Conservation (phyloP, 1,140 invertebrate genomes). For the Artemia franciscana region DNA sequence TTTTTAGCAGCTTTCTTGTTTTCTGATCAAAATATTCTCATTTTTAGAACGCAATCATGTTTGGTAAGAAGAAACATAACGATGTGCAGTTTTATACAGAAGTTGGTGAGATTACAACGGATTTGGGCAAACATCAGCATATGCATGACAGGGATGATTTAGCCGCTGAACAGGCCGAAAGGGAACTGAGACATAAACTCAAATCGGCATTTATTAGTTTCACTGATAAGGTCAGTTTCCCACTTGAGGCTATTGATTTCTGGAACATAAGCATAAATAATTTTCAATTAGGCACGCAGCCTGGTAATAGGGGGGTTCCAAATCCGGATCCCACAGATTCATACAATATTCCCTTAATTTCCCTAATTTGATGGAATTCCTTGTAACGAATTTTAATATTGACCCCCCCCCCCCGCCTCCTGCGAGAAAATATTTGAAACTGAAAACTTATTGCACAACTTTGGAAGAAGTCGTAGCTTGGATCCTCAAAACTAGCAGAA, state of each 20-base stretch:
- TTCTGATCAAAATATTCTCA: slow-evolving; percentile 5
- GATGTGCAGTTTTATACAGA: slow-evolving; percentile 99
- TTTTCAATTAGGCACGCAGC: not conserved
- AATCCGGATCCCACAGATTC: not conserved
- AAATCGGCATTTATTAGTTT: slow-evolving; percentile 96
- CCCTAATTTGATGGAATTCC: not conserved
- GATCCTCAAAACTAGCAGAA: too few species aligned
- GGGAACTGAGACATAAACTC: slow-evolving; percentile 83
- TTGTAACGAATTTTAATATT: too few species aligned
- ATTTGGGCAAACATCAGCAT: slow-evolving; percentile 96
- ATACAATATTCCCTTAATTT: not conserved
- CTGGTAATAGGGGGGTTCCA: not conserved
- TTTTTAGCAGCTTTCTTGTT: not conserved
- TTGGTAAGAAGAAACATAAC: slow-evolving; percentile 96
- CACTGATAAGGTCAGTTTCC: slow-evolving; percentile 51
- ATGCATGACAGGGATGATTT: slow-evolving; percentile 99
- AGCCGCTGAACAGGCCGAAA: slow-evolving; percentile 90
- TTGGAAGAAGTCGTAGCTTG: too few species aligned
- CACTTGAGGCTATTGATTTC: too few species aligned
- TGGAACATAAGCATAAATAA: too few species aligned
- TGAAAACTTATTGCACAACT: too few species aligned
- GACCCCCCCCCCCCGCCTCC: too few species aligned
- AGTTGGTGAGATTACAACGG: slow-evolving; percentile 97
- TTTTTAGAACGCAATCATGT: slow-evolving; percentile 79
- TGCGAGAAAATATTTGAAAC: too few species aligned